phyloP scores from a whole-genome alignment of 92 coral and sea anemone species.

The Pocillopora grandis region DNA sequence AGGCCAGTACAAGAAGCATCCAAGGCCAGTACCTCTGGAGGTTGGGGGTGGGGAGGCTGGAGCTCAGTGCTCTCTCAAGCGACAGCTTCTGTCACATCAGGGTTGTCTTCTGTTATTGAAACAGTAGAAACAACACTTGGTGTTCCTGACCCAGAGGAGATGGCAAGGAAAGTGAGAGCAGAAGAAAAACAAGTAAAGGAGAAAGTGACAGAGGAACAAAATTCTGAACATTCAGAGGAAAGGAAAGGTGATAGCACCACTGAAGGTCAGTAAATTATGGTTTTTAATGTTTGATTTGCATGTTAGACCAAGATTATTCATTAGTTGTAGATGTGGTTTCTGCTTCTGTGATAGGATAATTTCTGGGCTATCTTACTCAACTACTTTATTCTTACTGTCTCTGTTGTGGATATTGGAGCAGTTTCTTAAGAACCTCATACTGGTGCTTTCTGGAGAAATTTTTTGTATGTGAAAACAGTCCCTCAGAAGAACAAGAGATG shows the following conservation, averaged over 20 bases:
- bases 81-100: constrained; percentile 88
- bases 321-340: too few relatives aligned
- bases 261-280: constrained; percentile 6
- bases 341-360: too few relatives aligned
- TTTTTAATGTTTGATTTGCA: neutral
- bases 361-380: too few relatives aligned
- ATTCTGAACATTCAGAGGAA: constrained; percentile 21
- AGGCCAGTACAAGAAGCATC: constrained; percentile 29
- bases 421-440: too few relatives aligned
- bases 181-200: constrained; percentile 71
- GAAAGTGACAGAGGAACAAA: constrained; percentile 29
- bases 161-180: constrained; percentile 78
- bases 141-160: constrained; percentile 94
- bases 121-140: constrained; percentile 93
- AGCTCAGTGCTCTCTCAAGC: constrained; percentile 87
- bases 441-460: too few relatives aligned
- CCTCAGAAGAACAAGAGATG: too few relatives aligned
- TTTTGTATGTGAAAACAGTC: too few relatives aligned
- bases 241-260: constrained; percentile 23
- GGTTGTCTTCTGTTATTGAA: constrained; percentile 90
- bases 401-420: too few relatives aligned
- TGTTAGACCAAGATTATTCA: too few relatives aligned
- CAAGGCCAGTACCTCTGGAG: constrained; percentile 19
- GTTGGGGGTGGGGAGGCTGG: constrained; percentile 98
- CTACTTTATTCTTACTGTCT: too few relatives aligned